A percentile compares a stretch with the other conserved stretches of the same genome.
Evolutionary conservation across 1,140 invertebrate genomes (phyloP).

Genomic region (Drosophila triauraria): DNA sequence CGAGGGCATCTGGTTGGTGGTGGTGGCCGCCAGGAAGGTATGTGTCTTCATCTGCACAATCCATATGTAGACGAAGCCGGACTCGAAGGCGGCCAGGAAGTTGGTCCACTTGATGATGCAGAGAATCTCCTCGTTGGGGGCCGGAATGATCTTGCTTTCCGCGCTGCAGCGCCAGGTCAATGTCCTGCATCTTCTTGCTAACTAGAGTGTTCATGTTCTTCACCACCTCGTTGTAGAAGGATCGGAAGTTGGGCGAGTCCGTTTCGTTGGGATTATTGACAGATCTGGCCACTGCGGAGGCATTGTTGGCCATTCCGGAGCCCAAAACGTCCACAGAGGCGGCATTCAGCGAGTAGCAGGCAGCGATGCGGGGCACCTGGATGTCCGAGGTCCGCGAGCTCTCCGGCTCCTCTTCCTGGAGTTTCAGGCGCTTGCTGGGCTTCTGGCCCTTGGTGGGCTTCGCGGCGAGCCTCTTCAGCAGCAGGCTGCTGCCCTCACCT

Average conservation of each 20-base stretch:
- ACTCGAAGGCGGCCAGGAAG: constrained; percentile 72
- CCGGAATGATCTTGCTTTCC: constrained; percentile 79
- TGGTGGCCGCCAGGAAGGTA: constrained; percentile 71
- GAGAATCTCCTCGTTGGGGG: constrained; percentile 77
- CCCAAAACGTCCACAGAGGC: constrained; percentile 26
- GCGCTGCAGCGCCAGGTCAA: constrained; percentile 74
- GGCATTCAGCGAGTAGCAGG: constrained; percentile 63
- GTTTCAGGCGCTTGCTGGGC: constrained; percentile 33
- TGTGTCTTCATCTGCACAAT: constrained; percentile 68
- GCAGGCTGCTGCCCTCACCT: not conserved
- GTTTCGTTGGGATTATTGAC: not conserved
- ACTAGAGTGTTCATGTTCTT: constrained; percentile 78
- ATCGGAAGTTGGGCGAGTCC: constrained; percentile 36
- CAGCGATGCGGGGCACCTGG: constrained; percentile 65
- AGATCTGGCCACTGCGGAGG: constrained; percentile 5
- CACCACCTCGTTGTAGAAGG: constrained; percentile 72
- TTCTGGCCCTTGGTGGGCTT: not conserved
- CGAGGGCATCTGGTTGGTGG: constrained; percentile 72
- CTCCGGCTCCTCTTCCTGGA: not conserved
- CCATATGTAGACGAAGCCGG: constrained; percentile 75
- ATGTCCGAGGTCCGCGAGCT: constrained; percentile 21
- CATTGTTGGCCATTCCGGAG: constrained; percentile 17
- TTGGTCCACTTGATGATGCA: constrained; percentile 81
- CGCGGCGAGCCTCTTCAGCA: not conserved
- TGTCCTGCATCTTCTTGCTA: constrained; percentile 83